Evolutionary conservation across 2,888 invertebrate species (phyloP).

Genomic region (Tyria jacobaeae): DNA sequence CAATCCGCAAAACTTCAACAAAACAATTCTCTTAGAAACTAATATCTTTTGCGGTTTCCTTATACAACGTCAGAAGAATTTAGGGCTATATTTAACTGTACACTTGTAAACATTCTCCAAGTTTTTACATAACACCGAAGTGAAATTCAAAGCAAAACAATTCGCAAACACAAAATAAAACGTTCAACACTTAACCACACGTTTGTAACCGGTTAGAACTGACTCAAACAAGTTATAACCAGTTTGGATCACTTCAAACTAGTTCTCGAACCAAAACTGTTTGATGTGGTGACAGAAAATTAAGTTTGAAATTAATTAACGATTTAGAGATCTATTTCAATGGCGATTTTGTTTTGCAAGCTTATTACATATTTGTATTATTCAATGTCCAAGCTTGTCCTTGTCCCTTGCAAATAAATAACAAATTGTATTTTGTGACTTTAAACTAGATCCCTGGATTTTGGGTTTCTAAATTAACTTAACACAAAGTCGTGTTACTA

Average conservation of each 20-base stretch:
- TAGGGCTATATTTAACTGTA: not conserved
- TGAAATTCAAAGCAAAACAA: conserved; percentile 18
- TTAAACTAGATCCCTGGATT: conserved; percentile 9
- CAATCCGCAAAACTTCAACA: not conserved
- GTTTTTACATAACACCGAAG: conserved; percentile 8
- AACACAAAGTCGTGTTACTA: conserved; percentile 21
- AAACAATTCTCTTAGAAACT: conserved; percentile 1
- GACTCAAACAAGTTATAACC: conserved; percentile 39
- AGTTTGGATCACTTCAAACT: conserved; percentile 46
- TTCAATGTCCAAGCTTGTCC: too few species aligned
- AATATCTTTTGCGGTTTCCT: not conserved
- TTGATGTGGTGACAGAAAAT: conserved; percentile 62
- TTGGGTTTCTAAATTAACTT: conserved; percentile 17
- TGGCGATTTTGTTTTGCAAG: conserved; percentile 25
- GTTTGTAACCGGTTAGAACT: conserved; percentile 21
- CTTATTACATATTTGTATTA: too few species aligned
- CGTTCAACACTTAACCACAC: conserved; percentile 23
- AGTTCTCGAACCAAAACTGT: conserved; percentile 52
- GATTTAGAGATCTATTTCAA: conserved; percentile 33
- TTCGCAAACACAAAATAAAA: conserved; percentile 22
- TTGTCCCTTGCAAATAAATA: conserved; percentile 28
- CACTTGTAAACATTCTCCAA: conserved; percentile 4
- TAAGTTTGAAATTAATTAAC: conserved; percentile 42
- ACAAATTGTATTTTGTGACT: conserved; percentile 15
- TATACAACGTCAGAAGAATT: not conserved